A percentile compares a stretch with the other conserved stretches of the same genome.
These are phyloP conservation scores for Semicossyphus pulcher DNA, from an alignment of 2,113 vertebrate species.

Conservation along the genomic window DNA sequence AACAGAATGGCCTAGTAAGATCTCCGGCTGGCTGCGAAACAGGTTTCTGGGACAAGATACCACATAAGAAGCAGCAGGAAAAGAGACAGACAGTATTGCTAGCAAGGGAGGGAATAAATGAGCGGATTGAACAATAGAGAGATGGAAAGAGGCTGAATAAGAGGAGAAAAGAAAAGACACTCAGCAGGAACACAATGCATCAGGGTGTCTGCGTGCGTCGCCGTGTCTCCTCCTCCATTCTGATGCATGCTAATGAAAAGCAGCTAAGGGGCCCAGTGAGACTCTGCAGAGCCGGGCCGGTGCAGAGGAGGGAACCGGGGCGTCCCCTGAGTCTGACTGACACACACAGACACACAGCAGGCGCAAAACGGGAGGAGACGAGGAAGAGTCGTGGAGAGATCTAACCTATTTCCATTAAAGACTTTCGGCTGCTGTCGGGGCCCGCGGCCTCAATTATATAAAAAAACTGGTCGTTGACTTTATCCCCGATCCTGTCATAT, in stretches of 20 bases:
- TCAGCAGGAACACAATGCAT: constrained; percentile 33
- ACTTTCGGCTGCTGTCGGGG: constrained; percentile 36
- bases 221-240: constrained; percentile 10
- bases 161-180: constrained; percentile 49
- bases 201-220: not conserved
- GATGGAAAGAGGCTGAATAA: constrained; percentile 23
- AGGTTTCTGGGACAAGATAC: constrained; percentile 64
- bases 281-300: constrained; percentile 21
- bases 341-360: constrained; percentile 28
- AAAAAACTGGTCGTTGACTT: constrained; percentile 34
- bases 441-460: constrained; percentile 52
- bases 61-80: constrained; percentile 47
- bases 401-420: constrained; percentile 72
- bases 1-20: constrained; percentile 52
- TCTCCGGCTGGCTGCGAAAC: constrained; percentile 27
- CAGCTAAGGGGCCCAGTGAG: constrained; percentile 60
- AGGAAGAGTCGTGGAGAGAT: constrained; percentile 56
- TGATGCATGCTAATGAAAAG: constrained; percentile 72
- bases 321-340: constrained; percentile 52
- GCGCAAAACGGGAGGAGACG: constrained; percentile 42
- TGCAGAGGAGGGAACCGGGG: constrained; percentile 41
- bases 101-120: constrained; percentile 13
- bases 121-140: constrained; percentile 27
- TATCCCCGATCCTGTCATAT: constrained; percentile 33
- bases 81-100: constrained; percentile 22